A percentile compares a stretch with the other conserved stretches of the same genome.
Evolutionary conservation across 2,113 vertebrate species (phyloP).

Genomic region (Patagioenas fasciata): DNA sequence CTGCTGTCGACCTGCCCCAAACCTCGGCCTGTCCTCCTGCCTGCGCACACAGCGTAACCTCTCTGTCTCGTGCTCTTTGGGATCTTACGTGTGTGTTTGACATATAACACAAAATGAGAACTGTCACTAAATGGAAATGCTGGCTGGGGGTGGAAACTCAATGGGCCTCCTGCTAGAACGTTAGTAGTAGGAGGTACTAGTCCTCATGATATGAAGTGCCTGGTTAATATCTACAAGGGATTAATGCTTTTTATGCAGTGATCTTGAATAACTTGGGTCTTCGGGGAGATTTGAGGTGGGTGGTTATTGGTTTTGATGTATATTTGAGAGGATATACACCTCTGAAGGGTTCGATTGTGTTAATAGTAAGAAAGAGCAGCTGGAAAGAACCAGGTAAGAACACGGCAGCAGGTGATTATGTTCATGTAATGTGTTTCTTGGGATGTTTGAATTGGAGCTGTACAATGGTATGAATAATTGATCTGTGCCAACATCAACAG

Average conservation of each 20-base stretch:
- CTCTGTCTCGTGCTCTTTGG: not conserved
- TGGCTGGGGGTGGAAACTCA: not conserved
- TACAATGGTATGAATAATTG: constrained; percentile 44
- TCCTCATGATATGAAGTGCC: not conserved
- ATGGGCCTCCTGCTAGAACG: not conserved
- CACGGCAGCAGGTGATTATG: not conserved
- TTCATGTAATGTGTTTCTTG: constrained; percentile 3
- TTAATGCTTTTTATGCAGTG: not conserved
- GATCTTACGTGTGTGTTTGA: not conserved
- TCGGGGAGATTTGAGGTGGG: not conserved
- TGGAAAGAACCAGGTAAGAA: not conserved
- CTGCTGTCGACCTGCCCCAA: not conserved
- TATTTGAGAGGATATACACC: not conserved
- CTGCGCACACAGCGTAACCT: not conserved
- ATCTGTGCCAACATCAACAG: constrained; percentile 59
- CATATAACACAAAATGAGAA: not conserved
- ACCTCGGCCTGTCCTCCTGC: not conserved
- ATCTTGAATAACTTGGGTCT: not conserved
- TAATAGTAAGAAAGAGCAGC: not conserved
- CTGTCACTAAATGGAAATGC: not conserved
- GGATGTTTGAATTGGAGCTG: constrained; percentile 30
- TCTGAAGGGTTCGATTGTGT: not conserved
- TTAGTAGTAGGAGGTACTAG: not conserved
- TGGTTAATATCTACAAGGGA: not conserved
- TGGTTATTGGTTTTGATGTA: not conserved